These are phyloP conservation scores for Euleptes europaea DNA, from an alignment of 2,113 vertebrate genomes.

Conservation along the genomic window DNA sequence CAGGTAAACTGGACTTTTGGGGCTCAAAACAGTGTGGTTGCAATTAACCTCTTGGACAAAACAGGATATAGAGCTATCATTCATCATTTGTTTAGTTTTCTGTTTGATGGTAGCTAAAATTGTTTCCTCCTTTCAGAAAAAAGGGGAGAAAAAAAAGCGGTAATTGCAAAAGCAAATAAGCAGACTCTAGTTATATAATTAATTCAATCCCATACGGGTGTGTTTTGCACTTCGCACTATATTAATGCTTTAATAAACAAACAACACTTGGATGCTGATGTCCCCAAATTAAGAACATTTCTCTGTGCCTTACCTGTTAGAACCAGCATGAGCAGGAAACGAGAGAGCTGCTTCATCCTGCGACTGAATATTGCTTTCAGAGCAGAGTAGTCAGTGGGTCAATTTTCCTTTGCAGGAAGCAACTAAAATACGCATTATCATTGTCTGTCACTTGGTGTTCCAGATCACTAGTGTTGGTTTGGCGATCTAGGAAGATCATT, in stretches of 20 bases:
- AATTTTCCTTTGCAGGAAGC: neutral
- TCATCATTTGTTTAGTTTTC: neutral
- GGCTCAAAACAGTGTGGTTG: neutral
- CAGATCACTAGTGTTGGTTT: neutral
- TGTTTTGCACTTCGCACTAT: neutral
- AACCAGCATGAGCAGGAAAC: neutral
- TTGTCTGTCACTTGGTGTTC: neutral
- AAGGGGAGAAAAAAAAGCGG: neutral
- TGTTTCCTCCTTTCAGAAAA: neutral
- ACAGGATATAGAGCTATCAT: neutral
- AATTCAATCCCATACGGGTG: neutral
- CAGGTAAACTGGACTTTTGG: neutral
- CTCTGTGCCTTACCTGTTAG: neutral
- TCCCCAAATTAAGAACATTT: neutral
- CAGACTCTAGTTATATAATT: neutral
- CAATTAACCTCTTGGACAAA: neutral
- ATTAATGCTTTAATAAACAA: too few species aligned
- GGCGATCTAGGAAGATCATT: neutral
- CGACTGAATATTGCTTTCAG: neutral
- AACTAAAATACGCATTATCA: slow-evolving; percentile 18
- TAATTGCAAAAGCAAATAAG: neutral
- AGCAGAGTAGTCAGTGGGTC: neutral
- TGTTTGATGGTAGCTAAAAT: neutral
- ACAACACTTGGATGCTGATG: neutral
- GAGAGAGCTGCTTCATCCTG: neutral